phyloP scores from a whole-genome alignment of 2,888 invertebrate species.

The Pseudoips prasinana region DNA sequence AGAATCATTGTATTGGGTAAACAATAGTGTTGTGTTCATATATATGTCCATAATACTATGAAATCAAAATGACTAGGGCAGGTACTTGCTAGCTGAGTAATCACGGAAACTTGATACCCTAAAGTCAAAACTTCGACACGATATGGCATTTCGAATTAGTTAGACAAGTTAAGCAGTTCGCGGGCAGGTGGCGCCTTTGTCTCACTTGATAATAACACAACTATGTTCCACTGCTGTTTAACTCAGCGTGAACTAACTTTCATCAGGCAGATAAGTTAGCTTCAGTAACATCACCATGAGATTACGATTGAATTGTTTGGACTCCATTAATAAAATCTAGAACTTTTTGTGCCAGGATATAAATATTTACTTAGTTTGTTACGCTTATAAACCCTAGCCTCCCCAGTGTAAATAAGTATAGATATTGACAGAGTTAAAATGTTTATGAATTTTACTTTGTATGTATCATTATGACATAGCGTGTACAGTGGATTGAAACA shows the following conservation, averaged over 20 bases:
- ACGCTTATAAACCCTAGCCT: too few species aligned
- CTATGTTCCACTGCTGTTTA: constrained; percentile 42
- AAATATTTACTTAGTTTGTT: too few species aligned
- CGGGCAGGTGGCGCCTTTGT: constrained; percentile 54
- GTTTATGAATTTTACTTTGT: too few species aligned
- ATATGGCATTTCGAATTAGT: constrained; percentile 54
- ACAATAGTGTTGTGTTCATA: too few species aligned
- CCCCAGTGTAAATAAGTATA: too few species aligned
- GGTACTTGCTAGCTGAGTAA: constrained; percentile 37
- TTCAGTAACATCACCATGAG: constrained; percentile 7
- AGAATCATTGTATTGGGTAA: too few species aligned
- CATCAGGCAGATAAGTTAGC: constrained; percentile 40
- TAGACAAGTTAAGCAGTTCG: constrained; percentile 54
- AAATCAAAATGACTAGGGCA: constrained; percentile 34
- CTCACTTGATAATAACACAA: constrained; percentile 57
- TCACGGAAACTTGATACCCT: constrained; percentile 45
- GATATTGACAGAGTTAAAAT: too few species aligned
- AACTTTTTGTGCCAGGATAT: too few species aligned
- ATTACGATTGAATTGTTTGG: too few species aligned
- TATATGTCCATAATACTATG: constrained; percentile 6
- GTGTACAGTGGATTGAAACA: too few species aligned
- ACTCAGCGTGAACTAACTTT: constrained; percentile 44
- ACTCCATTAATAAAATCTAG: too few species aligned
- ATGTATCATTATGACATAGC: too few species aligned
- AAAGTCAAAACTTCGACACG: constrained; percentile 49